These are phyloP conservation scores for Misgurnus mizolepis DNA, from an alignment of 2,113 vertebrate genomes.

Conservation along the genomic window DNA sequence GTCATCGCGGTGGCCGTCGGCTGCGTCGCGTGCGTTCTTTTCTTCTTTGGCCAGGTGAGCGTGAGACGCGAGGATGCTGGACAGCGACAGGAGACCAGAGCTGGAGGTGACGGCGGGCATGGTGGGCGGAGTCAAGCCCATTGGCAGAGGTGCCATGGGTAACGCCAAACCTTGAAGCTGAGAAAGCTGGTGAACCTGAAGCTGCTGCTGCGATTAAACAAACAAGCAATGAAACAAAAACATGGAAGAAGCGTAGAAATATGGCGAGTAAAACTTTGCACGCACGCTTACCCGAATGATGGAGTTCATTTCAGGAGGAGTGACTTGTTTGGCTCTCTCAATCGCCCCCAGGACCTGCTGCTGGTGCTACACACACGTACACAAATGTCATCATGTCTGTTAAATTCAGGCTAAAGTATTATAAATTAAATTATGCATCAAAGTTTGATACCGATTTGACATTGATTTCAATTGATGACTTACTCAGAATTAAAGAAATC, in stretches of 20 bases:
- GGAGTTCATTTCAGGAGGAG: conserved; percentile 95
- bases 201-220: conserved; percentile 88
- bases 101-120: conserved; percentile 87
- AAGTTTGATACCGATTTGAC: no score
- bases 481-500: no score
- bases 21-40: conserved; percentile 85
- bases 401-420: no score
- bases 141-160: conserved; percentile 88
- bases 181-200: conserved; percentile 96
- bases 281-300: conserved; percentile 88
- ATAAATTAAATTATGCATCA: no score
- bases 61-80: conserved; percentile 90
- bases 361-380: conserved; percentile 80
- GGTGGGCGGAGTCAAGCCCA: conserved; percentile 87
- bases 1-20: conserved; percentile 85
- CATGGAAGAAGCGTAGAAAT: conserved; percentile 4
- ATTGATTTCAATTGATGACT: no score
- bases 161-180: conserved; percentile 95
- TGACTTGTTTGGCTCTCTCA: conserved; percentile 96
- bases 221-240: background rate
- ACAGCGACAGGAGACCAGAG: conserved; percentile 91
- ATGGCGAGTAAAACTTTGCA: no score
- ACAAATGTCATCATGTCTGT: conserved; percentile 1
- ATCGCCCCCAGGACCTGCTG: conserved; percentile 98
- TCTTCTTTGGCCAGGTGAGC: conserved; percentile 92